Evolutionary conservation across 2,113 vertebrate species (phyloP).

Genomic region (Neodon shergylaensis): DNA sequence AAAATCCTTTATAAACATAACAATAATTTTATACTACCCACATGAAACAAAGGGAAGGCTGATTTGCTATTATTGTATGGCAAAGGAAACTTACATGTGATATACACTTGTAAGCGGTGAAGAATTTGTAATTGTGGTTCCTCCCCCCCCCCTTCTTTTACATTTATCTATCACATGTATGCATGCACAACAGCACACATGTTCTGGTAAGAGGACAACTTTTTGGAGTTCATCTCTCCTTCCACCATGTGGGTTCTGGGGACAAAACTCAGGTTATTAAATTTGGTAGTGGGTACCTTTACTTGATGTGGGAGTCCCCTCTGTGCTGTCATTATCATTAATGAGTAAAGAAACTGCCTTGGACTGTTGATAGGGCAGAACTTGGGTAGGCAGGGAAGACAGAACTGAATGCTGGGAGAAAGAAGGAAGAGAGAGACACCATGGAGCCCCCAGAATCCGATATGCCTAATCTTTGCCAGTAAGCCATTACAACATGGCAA

Average conservation of each 20-base stretch:
- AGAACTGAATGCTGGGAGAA: no score
- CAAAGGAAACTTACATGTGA: neutral
- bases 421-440: no score
- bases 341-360: no score
- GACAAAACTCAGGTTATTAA: neutral
- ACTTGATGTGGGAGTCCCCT: neutral
- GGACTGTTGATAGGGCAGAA: no score
- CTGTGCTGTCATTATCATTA: no score
- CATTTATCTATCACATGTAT: neutral
- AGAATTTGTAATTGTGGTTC: neutral
- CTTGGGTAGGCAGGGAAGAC: no score
- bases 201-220: neutral
- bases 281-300: neutral
- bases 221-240: neutral
- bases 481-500: no score
- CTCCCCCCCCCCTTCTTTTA: no score
- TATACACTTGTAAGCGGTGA: neutral
- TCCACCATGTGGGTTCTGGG: neutral
- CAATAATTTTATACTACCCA: neutral
- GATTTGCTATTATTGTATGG: neutral
- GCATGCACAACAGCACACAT: neutral
- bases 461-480: no score
- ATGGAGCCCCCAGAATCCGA: no score
- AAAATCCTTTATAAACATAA: conserved; percentile 6
- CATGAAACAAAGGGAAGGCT: neutral